Conservation (phyloP, 2,797 vertebrate genomes). For the Etheostoma perlongum region DNA sequence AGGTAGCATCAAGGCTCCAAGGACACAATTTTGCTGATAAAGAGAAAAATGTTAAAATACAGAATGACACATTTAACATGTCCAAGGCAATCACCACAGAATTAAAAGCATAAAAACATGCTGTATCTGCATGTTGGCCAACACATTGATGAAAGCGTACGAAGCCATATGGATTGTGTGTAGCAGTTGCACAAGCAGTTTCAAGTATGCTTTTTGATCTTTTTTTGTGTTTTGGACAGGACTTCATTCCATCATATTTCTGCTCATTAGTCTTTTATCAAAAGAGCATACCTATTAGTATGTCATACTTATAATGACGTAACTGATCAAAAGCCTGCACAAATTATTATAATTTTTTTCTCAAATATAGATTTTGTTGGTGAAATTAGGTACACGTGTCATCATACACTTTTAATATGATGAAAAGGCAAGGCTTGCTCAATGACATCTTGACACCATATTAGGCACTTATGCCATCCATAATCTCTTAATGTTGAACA, state of each 20-base stretch:
- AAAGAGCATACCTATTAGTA: neutral
- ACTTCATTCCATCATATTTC: neutral
- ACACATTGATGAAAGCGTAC: conserved; percentile 1
- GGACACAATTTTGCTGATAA: neutral
- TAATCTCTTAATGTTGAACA: neutral
- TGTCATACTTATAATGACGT: neutral
- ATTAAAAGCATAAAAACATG: neutral
- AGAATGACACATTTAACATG: neutral
- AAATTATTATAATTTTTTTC: neutral
- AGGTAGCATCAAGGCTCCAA: neutral
- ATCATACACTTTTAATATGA: neutral
- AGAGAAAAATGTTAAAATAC: conserved; percentile 5
- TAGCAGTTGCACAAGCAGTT: neutral
- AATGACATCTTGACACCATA: neutral
- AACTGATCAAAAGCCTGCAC: neutral
- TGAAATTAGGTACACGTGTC: neutral
- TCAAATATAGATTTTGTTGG: neutral
- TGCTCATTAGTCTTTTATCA: neutral
- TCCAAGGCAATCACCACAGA: neutral
- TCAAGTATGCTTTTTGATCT: conserved; percentile 10
- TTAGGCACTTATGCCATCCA: neutral
- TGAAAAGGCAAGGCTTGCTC: neutral
- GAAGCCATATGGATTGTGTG: neutral
- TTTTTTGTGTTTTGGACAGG: neutral
- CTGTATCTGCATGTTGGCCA: neutral